Conservation (phyloP, 2,888 invertebrate genomes). For the Lasioglossum malachurum region DNA sequence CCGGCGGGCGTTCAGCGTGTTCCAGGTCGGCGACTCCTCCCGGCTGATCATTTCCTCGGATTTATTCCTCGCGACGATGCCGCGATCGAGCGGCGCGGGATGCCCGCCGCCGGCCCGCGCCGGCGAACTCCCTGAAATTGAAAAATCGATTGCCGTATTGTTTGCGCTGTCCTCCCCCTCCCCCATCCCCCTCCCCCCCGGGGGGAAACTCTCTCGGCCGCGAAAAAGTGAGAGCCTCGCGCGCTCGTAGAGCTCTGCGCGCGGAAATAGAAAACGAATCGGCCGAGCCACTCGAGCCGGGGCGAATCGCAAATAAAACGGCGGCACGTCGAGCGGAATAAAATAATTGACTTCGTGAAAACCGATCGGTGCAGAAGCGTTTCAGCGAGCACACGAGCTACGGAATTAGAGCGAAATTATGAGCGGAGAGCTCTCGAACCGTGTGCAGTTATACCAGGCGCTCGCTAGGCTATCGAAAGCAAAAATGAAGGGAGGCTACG, state of each 20-base stretch:
- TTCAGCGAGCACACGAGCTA: background rate
- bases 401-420: background rate
- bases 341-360: slow-evolving; percentile 31
- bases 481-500: background rate
- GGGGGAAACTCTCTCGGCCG: background rate
- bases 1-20: slow-evolving; percentile 63
- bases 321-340: background rate
- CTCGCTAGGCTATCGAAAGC: background rate
- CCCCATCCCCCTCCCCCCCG: background rate
- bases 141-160: slow-evolving; percentile 48
- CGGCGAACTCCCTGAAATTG: slow-evolving; percentile 73
- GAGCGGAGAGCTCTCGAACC: slow-evolving; percentile 66
- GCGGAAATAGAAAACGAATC: slow-evolving; percentile 32
- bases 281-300: slow-evolving; percentile 5
- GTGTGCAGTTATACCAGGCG: slow-evolving; percentile 37
- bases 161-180: slow-evolving; percentile 20
- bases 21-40: slow-evolving; percentile 76
- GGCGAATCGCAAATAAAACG: slow-evolving; percentile 15
- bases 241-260: background rate
- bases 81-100: slow-evolving; percentile 65
- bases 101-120: slow-evolving; percentile 68
- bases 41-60: slow-evolving; percentile 77
- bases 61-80: slow-evolving; percentile 68
- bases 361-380: background rate
- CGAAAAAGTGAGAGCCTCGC: slow-evolving; percentile 18